These are phyloP conservation scores for Polyploca ridens DNA, from an alignment of 2,888 invertebrate species.

Conservation along the genomic window DNA sequence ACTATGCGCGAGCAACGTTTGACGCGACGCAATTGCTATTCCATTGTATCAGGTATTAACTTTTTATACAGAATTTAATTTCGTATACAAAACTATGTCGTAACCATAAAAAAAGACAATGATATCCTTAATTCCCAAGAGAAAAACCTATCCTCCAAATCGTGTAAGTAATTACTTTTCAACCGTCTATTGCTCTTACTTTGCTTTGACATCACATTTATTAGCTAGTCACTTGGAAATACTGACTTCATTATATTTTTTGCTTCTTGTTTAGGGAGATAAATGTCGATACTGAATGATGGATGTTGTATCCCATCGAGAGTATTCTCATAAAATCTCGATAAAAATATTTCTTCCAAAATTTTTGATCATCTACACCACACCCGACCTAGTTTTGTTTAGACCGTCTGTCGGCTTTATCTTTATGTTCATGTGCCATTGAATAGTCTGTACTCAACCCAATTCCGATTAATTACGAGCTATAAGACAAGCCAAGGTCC, in stretches of 20 bases:
- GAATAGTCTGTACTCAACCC: constrained; percentile 42
- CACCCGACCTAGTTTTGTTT: constrained; percentile 9
- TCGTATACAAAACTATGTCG: not conserved
- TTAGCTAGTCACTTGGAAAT: not conserved
- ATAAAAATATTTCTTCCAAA: not conserved
- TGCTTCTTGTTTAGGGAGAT: not conserved
- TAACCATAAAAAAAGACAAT: not conserved
- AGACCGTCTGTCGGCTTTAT: not conserved
- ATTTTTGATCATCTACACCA: not conserved
- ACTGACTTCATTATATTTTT: constrained; percentile 2
- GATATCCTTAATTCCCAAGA: constrained; percentile 12
- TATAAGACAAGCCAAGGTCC: constrained; percentile 71
- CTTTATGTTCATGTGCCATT: constrained; percentile 33
- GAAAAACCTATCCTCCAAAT: constrained; percentile 37
- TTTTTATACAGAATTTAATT: not conserved
- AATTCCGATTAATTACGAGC: constrained; percentile 54
- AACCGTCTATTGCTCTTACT: constrained; percentile 30
- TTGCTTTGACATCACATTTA: constrained; percentile 20
- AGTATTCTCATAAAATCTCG: not conserved
- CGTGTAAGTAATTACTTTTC: constrained; percentile 46
- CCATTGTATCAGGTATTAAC: not conserved
- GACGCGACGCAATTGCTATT: not conserved
- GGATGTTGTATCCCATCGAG: not conserved
- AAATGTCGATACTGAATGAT: not conserved
- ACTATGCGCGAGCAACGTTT: not conserved